Evolutionary conservation across 2,888 invertebrate species (phyloP).

Genomic region (Pseudococcus jackbeardsleyi): DNA sequence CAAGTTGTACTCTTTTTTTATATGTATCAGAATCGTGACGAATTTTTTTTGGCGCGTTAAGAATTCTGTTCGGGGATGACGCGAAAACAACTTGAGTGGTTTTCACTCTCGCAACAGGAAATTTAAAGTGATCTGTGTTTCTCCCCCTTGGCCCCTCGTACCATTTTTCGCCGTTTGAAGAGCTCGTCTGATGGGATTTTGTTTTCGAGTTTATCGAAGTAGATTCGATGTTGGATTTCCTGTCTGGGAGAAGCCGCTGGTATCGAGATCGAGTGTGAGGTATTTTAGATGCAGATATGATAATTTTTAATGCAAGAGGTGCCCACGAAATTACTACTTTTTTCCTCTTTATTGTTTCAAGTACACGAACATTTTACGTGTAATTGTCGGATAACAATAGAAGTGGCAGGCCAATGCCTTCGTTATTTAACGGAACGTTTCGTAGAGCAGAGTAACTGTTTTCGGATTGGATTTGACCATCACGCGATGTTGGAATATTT

Average conservation of each 20-base stretch:
- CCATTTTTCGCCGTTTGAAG: not conserved
- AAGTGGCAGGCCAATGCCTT: conserved; percentile 12
- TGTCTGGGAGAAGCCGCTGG: not conserved
- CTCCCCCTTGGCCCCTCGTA: not conserved
- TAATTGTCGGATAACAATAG: conserved; percentile 19
- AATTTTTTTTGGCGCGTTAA: not conserved
- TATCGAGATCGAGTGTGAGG: too few relatives aligned
- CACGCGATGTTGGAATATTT: not conserved
- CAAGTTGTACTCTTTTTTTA: not conserved
- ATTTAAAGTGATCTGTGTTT: not conserved
- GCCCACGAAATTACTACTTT: not conserved
- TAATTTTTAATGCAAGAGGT: not conserved
- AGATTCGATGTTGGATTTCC: not conserved
- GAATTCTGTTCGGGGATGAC: not conserved
- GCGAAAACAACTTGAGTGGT: too few relatives aligned
- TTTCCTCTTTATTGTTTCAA: conserved; percentile 6
- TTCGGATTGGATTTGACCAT: not conserved
- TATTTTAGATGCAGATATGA: too few relatives aligned
- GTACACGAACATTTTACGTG: not conserved
- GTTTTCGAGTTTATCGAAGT: not conserved
- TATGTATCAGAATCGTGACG: not conserved
- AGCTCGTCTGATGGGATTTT: not conserved
- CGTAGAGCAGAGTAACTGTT: not conserved
- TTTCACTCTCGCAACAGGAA: not conserved
- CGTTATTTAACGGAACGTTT: conserved; percentile 2